Base-by-base conservation (phyloP, 2,113 vertebrate genomes). In the Steatornis caripensis region DNA sequence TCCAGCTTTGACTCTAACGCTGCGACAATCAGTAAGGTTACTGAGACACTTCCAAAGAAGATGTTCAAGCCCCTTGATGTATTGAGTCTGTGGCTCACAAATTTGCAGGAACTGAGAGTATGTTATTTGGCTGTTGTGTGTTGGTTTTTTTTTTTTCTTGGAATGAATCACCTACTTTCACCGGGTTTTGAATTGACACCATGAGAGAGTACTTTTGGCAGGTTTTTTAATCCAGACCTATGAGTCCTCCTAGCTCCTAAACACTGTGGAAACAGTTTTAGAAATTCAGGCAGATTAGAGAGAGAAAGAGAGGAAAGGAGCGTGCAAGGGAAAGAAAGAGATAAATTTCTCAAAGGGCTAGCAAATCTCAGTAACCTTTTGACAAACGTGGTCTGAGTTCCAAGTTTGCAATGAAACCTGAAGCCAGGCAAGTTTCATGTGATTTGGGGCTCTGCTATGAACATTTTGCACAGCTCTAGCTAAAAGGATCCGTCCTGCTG, bases 401-500 rank as follows among this genome's bases (percentile, higher is more conserved):
- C 94, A 95, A 95, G 91, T 84, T 94, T 95, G 84, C 29, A 7
- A 92, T 66, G 94, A 95, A 97, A 96, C 81, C 81, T 58, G 84
- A 96, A 96, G 87, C 94, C 87, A 76, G 84, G 87, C 95, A 91
- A 91, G 84, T 91, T 95, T 95, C 91, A 85, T 97, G 89, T 97
- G 95, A 97, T 97, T 95, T 97, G 93, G 94, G 91, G 94, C 87
- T 97, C 87, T 80, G 91, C 97, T 97, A 92, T 94, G 97, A 97
- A 96, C 96, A 87, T 95, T 97, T 95, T 95, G 92, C 97, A 93
- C 91, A 96, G 91, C 94, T 94, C 86, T 71, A 92, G 84, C 92
- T 95, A 89, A 97, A 97, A 97, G 65, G 92, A 92, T 96, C 81
- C 34, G 77, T 96, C 97, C 91, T 97, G 95, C 95, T 97, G 92